These are phyloP conservation scores for Sebastes diploproa DNA, from an alignment of 2,797 vertebrate genomes.

Conservation along the genomic window DNA sequence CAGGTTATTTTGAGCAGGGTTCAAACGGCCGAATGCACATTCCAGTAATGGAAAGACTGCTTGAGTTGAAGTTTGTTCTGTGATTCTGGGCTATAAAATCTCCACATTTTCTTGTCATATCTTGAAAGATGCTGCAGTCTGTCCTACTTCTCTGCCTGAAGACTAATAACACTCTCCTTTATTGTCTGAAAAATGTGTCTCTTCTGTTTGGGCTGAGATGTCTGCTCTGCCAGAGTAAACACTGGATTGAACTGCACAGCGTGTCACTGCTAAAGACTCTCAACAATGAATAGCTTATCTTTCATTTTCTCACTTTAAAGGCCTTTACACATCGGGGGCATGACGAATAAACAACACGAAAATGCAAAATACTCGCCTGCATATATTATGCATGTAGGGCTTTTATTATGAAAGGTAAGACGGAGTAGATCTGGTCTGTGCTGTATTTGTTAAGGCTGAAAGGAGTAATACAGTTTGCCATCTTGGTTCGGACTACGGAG, in stretches of 20 bases:
- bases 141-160: slow-evolving; percentile 36
- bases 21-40: slow-evolving; percentile 49
- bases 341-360: no score
- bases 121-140: slow-evolving; percentile 27
- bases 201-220: slow-evolving; percentile 30
- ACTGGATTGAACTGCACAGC: slow-evolving; percentile 25
- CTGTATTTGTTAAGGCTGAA: no score
- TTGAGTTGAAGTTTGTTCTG: slow-evolving; percentile 39
- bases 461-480: no score
- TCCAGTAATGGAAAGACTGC: slow-evolving; percentile 51
- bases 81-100: slow-evolving; percentile 18
- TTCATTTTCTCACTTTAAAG: slow-evolving; percentile 1
- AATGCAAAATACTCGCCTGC: no score
- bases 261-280: slow-evolving; percentile 12
- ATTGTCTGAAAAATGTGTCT: slow-evolving; percentile 33
- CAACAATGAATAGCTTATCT: slow-evolving; percentile 27
- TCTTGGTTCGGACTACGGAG: no score
- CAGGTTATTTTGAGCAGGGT: slow-evolving; percentile 58
- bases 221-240: slow-evolving; percentile 52
- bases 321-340: no score
- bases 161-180: slow-evolving; percentile 25
- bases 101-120: slow-evolving; percentile 29
- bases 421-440: no score
- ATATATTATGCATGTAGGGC: no score
- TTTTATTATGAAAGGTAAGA: no score